Conservation (phyloP, 2,888 invertebrate species). For the Eilema griseolum region DNA sequence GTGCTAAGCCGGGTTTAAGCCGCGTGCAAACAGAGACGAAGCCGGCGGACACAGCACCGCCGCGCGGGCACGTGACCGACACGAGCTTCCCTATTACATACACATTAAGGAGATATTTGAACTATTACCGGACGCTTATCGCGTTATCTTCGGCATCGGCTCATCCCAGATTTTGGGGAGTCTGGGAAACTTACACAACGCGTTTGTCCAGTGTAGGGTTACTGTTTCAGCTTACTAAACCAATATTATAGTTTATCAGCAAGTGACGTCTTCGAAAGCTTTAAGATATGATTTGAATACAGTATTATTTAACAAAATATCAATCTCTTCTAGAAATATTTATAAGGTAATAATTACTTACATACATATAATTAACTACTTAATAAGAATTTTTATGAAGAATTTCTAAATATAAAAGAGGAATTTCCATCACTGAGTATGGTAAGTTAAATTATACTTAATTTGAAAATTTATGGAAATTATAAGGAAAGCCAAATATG, state of each 20-base stretch:
- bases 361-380: neutral
- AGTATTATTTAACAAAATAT: neutral
- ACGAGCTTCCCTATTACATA: conserved; percentile 75
- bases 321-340: no score
- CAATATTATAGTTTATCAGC: neutral
- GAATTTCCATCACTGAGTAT: neutral
- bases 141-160: conserved; percentile 74
- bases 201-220: conserved; percentile 23
- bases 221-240: conserved; percentile 5
- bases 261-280: neutral
- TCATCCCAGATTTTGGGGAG: conserved; percentile 71
- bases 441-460: neutral
- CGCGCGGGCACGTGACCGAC: conserved; percentile 63
- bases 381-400: neutral
- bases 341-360: neutral
- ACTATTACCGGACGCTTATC: conserved; percentile 80
- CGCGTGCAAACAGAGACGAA: conserved; percentile 65
- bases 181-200: conserved; percentile 66
- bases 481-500: neutral
- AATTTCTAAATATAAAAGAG: neutral
- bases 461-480: no score
- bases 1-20: conserved; percentile 81
- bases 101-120: conserved; percentile 79
- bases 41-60: conserved; percentile 38
- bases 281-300: neutral